Evolutionary conservation across 2,888 invertebrate genomes (phyloP).

Genomic region (Athrips mouffetella): DNA sequence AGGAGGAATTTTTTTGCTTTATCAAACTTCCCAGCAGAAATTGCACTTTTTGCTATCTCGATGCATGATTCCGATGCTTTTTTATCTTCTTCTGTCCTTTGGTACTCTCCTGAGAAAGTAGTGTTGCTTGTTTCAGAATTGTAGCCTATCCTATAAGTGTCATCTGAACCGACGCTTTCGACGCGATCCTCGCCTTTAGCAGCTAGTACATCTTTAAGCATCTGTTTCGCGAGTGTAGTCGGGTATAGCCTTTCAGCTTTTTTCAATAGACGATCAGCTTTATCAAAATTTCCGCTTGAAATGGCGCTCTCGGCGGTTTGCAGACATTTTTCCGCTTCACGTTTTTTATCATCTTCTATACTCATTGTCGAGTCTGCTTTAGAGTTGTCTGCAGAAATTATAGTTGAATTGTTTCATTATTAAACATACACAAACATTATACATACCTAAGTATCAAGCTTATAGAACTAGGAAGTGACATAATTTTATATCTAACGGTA

Average conservation of each 20-base stretch:
- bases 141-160: not conserved
- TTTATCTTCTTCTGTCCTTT: not conserved
- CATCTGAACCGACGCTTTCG: not conserved
- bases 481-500: too few relatives aligned
- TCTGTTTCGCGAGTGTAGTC: not conserved
- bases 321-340: slow-evolving; percentile 83
- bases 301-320: slow-evolving; percentile 75
- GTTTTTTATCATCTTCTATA: slow-evolving; percentile 1
- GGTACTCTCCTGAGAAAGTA: not conserved
- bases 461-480: too few relatives aligned
- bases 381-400: not conserved
- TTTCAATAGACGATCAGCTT: slow-evolving; percentile 2
- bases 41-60: slow-evolving; percentile 66
- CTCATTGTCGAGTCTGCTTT: not conserved
- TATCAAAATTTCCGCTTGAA: not conserved
- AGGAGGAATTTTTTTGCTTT: slow-evolving; percentile 88
- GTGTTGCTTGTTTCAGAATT: not conserved
- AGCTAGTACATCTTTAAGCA: not conserved
- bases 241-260: slow-evolving; percentile 2
- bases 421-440: too few relatives aligned
- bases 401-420: not conserved
- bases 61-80: not conserved
- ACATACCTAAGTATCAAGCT: too few relatives aligned
- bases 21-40: slow-evolving; percentile 82
- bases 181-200: not conserved